A percentile compares a stretch with the other conserved stretches of the same genome.
These are phyloP conservation scores for Proteles cristata DNA, from an alignment of 2,113 vertebrate genomes.

Conservation along the genomic window DNA sequence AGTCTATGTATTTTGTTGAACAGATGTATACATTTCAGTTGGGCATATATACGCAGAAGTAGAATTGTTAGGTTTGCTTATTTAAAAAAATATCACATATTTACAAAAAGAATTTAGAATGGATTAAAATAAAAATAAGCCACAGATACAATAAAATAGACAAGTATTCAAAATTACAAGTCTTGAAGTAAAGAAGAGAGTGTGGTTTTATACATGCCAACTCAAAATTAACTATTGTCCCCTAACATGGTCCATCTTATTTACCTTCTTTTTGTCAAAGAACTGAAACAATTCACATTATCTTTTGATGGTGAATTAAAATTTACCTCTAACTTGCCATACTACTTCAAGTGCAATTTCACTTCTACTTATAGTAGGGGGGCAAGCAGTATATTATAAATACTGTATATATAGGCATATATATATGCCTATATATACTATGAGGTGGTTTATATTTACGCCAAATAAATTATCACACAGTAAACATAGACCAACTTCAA, in stretches of 20 bases:
- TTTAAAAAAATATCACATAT: not conserved
- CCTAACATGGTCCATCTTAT: not conserved
- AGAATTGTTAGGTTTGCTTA: not conserved
- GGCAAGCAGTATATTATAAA: not conserved
- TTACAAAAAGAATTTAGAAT: slow-evolving; percentile 15
- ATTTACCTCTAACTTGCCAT: not conserved
- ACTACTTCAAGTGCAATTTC: not conserved
- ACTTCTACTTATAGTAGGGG: not conserved
- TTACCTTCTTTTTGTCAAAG: not conserved
- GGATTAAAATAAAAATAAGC: not conserved
- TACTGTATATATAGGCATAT: not conserved
- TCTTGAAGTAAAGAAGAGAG: not conserved
- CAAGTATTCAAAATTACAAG: slow-evolving; percentile 11
- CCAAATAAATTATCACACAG: not conserved
- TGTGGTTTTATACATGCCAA: not conserved
- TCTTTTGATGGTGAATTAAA: not conserved
- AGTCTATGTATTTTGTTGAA: not conserved
- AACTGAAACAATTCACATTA: not conserved
- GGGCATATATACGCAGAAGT: not conserved
- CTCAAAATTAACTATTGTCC: not conserved
- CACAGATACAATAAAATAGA: not conserved
- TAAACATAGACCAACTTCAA: not conserved
- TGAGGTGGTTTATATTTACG: not conserved
- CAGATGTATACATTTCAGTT: not conserved
- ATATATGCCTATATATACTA: not conserved